These are phyloP conservation scores for Deilephila porcellus DNA, from an alignment of 2,888 invertebrate genomes.

Conservation along the genomic window DNA sequence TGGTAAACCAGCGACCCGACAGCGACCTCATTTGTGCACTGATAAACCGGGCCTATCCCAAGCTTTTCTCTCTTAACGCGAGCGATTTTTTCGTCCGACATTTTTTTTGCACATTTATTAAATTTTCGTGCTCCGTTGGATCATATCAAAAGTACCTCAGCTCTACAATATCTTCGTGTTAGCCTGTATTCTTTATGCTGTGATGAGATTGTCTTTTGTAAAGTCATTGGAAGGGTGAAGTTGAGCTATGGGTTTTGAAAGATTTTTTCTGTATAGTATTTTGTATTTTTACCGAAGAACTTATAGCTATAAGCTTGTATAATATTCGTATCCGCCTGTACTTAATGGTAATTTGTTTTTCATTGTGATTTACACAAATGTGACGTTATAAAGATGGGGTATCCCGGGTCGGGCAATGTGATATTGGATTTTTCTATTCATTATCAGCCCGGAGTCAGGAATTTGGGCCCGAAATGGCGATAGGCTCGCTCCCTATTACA, in stretches of 20 bases:
- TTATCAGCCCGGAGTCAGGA: too few species aligned
- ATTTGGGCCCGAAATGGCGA: too few species aligned
- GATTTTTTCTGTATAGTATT: too few species aligned
- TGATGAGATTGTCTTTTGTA: neutral
- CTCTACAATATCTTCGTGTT: slow-evolving; percentile 9
- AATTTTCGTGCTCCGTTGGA: slow-evolving; percentile 28
- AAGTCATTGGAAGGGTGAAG: neutral
- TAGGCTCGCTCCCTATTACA: too few species aligned
- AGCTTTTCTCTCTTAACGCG: slow-evolving; percentile 36
- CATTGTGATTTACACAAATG: too few species aligned
- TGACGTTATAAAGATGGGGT: too few species aligned
- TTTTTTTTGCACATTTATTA: slow-evolving; percentile 33
- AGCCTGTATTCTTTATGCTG: neutral
- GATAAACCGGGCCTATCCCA: slow-evolving; percentile 45
- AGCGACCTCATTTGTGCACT: slow-evolving; percentile 48
- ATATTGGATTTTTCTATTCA: too few species aligned
- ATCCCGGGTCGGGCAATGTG: too few species aligned
- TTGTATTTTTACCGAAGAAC: too few species aligned
- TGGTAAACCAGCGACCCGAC: slow-evolving; percentile 43
- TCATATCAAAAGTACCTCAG: slow-evolving; percentile 22
- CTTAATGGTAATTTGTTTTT: too few species aligned
- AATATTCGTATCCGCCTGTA: too few species aligned
- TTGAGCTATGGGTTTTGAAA: neutral
- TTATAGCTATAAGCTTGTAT: too few species aligned
- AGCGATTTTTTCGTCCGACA: slow-evolving; percentile 34